phyloP scores from a whole-genome alignment of 2,113 vertebrate species.

The Setophaga kirtlandii region DNA sequence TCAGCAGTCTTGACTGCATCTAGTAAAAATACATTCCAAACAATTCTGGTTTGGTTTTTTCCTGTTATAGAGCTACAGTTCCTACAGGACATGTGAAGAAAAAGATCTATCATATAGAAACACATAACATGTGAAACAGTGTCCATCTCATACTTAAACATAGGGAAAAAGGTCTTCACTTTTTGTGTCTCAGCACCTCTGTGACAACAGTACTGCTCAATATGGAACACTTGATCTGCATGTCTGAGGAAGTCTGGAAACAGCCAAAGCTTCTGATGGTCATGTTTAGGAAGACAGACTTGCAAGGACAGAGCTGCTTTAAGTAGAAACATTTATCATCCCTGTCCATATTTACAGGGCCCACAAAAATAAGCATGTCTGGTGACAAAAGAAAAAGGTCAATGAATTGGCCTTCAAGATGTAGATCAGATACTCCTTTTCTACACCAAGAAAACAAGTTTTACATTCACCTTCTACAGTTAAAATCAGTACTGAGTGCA shows the following conservation, averaged over 20 bases:
- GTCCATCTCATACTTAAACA: background rate
- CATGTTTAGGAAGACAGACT: background rate
- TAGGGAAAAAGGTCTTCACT: background rate
- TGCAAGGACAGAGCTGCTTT: background rate
- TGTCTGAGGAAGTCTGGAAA: accelerated
- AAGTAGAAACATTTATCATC: background rate
- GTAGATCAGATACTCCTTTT: background rate
- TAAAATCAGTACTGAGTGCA: background rate
- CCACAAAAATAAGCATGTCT: background rate
- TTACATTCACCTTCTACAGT: accelerated
- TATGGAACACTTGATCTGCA: accelerated
- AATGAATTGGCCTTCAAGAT: background rate
- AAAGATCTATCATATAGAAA: background rate
- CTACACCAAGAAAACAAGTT: background rate
- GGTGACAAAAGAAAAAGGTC: background rate
- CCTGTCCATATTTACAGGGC: background rate
- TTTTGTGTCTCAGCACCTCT: background rate
- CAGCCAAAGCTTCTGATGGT: background rate
- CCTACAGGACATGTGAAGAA: accelerated
- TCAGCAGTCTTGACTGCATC: background rate
- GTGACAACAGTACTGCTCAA: background rate
- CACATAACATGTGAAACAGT: background rate
- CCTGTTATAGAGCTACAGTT: background rate
- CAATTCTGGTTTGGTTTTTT: background rate
- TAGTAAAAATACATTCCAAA: background rate